Base-by-base conservation (phyloP, 2,888 invertebrate genomes). In the Caenorhabditis sp. region DNA sequence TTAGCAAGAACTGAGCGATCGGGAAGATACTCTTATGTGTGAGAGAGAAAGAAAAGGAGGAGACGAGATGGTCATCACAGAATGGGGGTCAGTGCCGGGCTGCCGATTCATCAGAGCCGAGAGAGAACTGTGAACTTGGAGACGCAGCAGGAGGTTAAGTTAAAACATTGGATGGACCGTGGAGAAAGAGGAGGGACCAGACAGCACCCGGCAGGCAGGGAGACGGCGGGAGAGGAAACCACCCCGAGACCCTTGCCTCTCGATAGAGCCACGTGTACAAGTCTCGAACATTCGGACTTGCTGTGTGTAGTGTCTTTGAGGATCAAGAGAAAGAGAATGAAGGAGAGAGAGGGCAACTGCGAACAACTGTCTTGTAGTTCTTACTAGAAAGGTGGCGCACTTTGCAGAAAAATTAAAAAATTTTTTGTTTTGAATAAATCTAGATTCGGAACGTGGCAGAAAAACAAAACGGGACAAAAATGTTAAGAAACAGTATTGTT, bases 21-120 rank as follows among this genome's bases (percentile, higher is more conserved):
- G 53, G 28, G 26, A 37, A 76, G 53, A 67, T 55, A 58, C 76
- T 76, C 44, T 67, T 55, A n/a, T 22, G 32, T 32, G 44, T 24
- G 64, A 47, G 53, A 67, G 61, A 68, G 67, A n/a, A n/a, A n/a
- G n/a, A n/a, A n/a, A n/a, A n/a, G n/a, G n/a, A 74, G 50, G 47
- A 72, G 74, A 53, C 37, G 20, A 68, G 69, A 77, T 77, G 69
- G 77, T 67, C 76, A 67, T 67, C 76, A 74, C 60, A 74, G 40
- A 74, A 74, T 74, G 67, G 69, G 78, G 78, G 78, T 79, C 78
- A 79, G 65, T 79, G 70, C 70, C 78, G 71, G n/a, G 78, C 78
- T 78, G 78, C 70, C 70, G 70, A 76, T 76, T 76, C 53, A 67
- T 68, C 9, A 53, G 35, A 37, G 58, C 67, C 6, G 40, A 76